Evolutionary conservation across 2,888 invertebrate genomes (phyloP).

Genomic region (Orchestes rusci): DNA sequence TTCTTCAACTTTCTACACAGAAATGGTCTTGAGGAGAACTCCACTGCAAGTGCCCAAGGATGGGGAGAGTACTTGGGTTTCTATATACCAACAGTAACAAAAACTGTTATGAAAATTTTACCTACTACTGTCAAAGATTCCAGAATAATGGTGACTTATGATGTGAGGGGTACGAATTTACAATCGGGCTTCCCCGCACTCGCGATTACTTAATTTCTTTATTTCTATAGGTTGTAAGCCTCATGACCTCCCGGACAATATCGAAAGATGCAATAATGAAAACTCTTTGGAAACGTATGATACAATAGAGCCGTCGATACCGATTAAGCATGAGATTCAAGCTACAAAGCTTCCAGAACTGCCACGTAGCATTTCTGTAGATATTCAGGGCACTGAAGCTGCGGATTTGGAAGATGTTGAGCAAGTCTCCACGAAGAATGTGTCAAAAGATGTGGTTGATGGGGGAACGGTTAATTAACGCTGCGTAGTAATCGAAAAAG

Average conservation of each 20-base stretch:
- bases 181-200: not conserved
- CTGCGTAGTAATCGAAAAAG: too few relatives aligned
- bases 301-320: too few relatives aligned
- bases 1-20: not conserved
- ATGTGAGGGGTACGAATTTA: conserved; percentile 19
- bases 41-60: conserved; percentile 5
- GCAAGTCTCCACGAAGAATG: too few relatives aligned
- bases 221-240: conserved; percentile 19
- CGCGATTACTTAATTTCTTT: conserved; percentile 1
- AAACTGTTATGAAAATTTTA: conserved; percentile 14
- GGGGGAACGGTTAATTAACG: too few relatives aligned
- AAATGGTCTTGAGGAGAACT: not conserved
- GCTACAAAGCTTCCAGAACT: too few relatives aligned
- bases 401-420: too few relatives aligned
- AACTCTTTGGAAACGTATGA: too few relatives aligned
- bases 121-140: conserved; percentile 17
- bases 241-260: conserved; percentile 9
- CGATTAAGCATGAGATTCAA: too few relatives aligned
- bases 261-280: conserved; percentile 16
- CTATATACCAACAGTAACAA: conserved; percentile 15
- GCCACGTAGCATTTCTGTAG: too few relatives aligned
- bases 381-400: too few relatives aligned
- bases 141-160: conserved; percentile 16
- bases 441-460: too few relatives aligned
- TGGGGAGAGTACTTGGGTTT: conserved; percentile 21